These are phyloP conservation scores for Euglossa dilemma DNA, from an alignment of 1,140 invertebrate genomes.

Conservation along the genomic window DNA sequence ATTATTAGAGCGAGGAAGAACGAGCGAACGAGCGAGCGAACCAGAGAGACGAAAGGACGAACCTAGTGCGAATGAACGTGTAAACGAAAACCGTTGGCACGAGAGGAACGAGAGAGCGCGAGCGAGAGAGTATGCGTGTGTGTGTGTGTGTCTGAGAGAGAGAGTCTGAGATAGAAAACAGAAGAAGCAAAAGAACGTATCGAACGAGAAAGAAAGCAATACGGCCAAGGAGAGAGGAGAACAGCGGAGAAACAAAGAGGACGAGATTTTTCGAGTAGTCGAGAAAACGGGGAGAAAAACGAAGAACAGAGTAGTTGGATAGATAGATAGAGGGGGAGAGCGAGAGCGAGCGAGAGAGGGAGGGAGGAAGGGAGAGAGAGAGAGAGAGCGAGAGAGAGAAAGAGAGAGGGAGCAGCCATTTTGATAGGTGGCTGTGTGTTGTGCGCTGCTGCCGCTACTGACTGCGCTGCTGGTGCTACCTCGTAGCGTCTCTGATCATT, in stretches of 20 bases:
- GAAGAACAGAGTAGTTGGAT: neutral
- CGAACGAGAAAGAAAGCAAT: neutral
- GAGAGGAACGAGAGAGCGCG: neutral
- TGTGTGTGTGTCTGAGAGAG: too few species aligned
- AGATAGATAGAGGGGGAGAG: too few species aligned
- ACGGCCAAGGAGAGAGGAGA: neutral
- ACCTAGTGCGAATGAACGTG: conserved; percentile 30
- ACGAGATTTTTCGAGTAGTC: neutral
- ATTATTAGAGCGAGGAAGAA: conserved; percentile 16
- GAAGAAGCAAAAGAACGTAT: neutral
- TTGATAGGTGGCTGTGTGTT: conserved; percentile 69
- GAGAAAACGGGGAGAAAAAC: neutral
- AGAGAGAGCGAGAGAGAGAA: conserved; percentile 37
- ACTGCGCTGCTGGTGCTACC: conserved; percentile 52
- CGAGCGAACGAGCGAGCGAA: conserved; percentile 2
- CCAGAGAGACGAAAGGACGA: neutral
- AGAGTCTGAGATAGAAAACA: neutral
- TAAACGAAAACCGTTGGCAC: conserved; percentile 16
- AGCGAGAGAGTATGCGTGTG: too few species aligned
- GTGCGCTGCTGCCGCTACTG: conserved; percentile 65
- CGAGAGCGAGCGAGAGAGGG: neutral
- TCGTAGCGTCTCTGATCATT: conserved; percentile 50
- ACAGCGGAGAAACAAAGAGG: conserved; percentile 7
- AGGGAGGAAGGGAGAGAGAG: conserved; percentile 17
- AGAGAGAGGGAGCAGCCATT: conserved; percentile 72